These are phyloP conservation scores for Fragum sueziense DNA, from an alignment of 2,888 invertebrate species.

Conservation along the genomic window DNA sequence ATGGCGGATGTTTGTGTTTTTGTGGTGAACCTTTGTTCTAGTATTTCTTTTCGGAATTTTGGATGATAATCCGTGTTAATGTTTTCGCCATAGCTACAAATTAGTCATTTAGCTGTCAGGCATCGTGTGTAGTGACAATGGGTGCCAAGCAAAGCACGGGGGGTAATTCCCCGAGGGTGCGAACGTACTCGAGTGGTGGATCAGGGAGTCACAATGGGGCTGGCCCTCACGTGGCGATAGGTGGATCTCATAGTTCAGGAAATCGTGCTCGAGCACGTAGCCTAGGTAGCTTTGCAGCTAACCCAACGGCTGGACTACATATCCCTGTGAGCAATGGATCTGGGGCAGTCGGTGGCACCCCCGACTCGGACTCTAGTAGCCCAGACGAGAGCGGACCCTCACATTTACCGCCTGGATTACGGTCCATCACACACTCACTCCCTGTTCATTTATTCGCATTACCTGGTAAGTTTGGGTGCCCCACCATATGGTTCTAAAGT, in stretches of 20 bases:
- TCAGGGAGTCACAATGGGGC: slow-evolving; percentile 68
- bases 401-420: slow-evolving; percentile 49
- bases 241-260: slow-evolving; percentile 64
- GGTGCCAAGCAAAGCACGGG: slow-evolving; percentile 79
- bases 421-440: slow-evolving; percentile 75
- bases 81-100: neutral
- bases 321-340: slow-evolving; percentile 76
- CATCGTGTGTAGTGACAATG: slow-evolving; percentile 61
- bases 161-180: slow-evolving; percentile 68
- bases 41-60: slow-evolving; percentile 6
- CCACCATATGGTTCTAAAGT: too few species aligned
- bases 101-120: slow-evolving; percentile 34
- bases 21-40: slow-evolving; percentile 53
- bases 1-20: slow-evolving; percentile 74
- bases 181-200: slow-evolving; percentile 76
- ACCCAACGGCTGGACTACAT: slow-evolving; percentile 69
- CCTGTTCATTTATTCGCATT: slow-evolving; percentile 80
- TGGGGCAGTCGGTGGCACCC: slow-evolving; percentile 74
- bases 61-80: neutral
- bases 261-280: slow-evolving; percentile 76
- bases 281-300: slow-evolving; percentile 75
- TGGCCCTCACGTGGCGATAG: slow-evolving; percentile 68
- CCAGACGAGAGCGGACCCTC: slow-evolving; percentile 77
- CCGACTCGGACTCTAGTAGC: slow-evolving; percentile 80
- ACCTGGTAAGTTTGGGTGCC: slow-evolving; percentile 73